Evolutionary conservation across 2,797 vertebrate genomes (phyloP).

Genomic region (Rhyacichthys aspro): DNA sequence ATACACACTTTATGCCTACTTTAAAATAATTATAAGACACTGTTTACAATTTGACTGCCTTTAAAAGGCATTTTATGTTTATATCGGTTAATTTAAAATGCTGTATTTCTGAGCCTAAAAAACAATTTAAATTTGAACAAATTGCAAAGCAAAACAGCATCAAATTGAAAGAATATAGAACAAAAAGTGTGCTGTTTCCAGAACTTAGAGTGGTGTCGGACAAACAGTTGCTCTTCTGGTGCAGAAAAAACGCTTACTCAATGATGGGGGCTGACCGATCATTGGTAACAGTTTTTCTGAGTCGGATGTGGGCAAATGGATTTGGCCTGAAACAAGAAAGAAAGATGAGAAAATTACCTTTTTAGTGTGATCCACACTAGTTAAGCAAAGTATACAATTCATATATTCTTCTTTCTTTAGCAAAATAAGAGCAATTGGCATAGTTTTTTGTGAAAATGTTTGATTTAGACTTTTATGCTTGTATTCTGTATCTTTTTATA

Average conservation of each 20-base stretch:
- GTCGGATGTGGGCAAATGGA: constrained; percentile 85
- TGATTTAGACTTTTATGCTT: too few species aligned
- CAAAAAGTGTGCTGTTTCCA: constrained; percentile 31
- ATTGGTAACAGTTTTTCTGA: constrained; percentile 88
- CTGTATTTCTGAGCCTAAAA: constrained; percentile 21
- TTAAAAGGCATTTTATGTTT: not conserved
- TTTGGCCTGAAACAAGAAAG: constrained; percentile 76
- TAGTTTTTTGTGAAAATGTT: too few species aligned
- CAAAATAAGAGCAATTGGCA: not conserved
- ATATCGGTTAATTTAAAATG: constrained; percentile 6
- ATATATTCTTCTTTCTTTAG: too few species aligned
- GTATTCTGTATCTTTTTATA: too few species aligned
- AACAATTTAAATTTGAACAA: constrained; percentile 26
- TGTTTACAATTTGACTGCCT: too few species aligned
- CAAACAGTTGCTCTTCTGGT: constrained; percentile 6
- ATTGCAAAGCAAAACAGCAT: constrained; percentile 8
- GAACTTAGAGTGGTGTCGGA: constrained; percentile 35
- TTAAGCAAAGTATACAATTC: too few species aligned
- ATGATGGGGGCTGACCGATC: constrained; percentile 88
- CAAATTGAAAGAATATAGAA: constrained; percentile 19
- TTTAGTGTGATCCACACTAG: too few species aligned
- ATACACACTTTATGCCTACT: not conserved
- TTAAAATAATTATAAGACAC: too few species aligned
- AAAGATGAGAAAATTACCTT: too few species aligned
- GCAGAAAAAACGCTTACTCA: constrained; percentile 66